Evolutionary conservation across 2,888 invertebrate genomes (phyloP), one percentile per base, ranked within the genome.

Genomic region (Desoria tigrina): DNA sequence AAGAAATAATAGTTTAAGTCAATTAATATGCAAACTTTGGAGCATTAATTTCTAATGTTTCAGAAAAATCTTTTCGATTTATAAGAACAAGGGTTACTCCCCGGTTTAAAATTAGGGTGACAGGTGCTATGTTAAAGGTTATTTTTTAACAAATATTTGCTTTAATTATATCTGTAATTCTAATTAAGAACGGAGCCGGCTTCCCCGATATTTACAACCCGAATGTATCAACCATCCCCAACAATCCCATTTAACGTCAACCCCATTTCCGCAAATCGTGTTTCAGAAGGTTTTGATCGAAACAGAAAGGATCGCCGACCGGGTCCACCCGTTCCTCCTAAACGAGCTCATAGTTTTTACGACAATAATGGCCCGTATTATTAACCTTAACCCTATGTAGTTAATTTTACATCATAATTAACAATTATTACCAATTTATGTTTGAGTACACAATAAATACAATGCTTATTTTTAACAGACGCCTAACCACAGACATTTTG

Each of bases 121-220:
- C n/a, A n/a, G n/a, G n/a, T n/a, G n/a, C n/a, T n/a, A n/a, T n/a
- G n/a, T n/a, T n/a, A n/a, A n/a, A n/a, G n/a, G n/a, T n/a, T n/a
- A n/a, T n/a, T n/a, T n/a, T n/a, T n/a, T n/a, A n/a, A n/a, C n/a
- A n/a, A n/a, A n/a, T n/a, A n/a, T n/a, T n/a, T n/a, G n/a, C n/a
- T n/a, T n/a, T n/a, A n/a, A n/a, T n/a, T n/a, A n/a, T n/a, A n/a
- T n/a, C n/a, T n/a, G n/a, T n/a, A n/a, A n/a, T n/a, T n/a, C n/a
- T n/a, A n/a, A n/a, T n/a, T n/a, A 3, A 58, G 58, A 27, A 58
- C 42, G 42, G 69, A 69, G 32, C 65, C 51, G 18, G 66, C 65
- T n/a, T 69, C 66, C 9, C 69, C 66, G 16, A 66, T 69, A 60
- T 64, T 69, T 55, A 56, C 42, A 23, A 50, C 61, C 2, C 63